phyloP scores from a whole-genome alignment of 2,113 vertebrate genomes.

The Seriola aureovittata region DNA sequence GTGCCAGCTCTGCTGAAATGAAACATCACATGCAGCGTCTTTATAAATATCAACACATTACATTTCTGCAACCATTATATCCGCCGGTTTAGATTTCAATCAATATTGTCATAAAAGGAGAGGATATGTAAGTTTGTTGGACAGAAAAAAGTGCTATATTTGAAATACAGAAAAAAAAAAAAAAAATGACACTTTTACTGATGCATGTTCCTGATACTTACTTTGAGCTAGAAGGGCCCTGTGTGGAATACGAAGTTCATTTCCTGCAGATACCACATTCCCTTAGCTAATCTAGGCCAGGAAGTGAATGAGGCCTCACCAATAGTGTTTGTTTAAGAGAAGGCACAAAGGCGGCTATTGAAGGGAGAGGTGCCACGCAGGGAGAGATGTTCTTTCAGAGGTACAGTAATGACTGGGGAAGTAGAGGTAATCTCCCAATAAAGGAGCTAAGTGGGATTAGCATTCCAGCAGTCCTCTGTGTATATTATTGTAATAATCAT shows the following conservation, averaged over 20 bases:
- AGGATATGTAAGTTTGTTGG: not conserved
- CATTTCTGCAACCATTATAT: conserved; percentile 17
- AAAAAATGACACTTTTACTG: too few species aligned
- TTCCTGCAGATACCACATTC: conserved; percentile 63
- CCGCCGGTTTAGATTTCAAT: not conserved
- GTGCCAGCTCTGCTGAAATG: conserved; percentile 40
- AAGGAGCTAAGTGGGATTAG: conserved; percentile 42
- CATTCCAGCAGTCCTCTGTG: conserved; percentile 45
- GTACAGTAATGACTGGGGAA: conserved; percentile 61
- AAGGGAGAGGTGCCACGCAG: conserved; percentile 63
- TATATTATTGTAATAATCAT: conserved; percentile 61
- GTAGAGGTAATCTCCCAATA: conserved; percentile 43
- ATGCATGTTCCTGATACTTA: too few species aligned
- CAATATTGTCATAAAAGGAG: not conserved
- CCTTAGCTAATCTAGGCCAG: conserved; percentile 56
- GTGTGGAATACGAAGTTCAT: conserved; percentile 39
- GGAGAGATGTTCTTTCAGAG: conserved; percentile 59
- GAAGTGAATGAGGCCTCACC: conserved; percentile 67
- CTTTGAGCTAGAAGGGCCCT: conserved; percentile 2
- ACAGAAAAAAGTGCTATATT: not conserved
- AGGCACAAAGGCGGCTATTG: conserved; percentile 79
- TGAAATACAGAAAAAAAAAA: not conserved
- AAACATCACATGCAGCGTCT: conserved; percentile 41
- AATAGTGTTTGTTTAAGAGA: conserved; percentile 70
- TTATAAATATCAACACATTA: conserved; percentile 51